A percentile compares a stretch with the other conserved stretches of the same genome.
phyloP scores from a whole-genome alignment of 2,797 vertebrate genomes.

The Petrocephalus schoutedeni region DNA sequence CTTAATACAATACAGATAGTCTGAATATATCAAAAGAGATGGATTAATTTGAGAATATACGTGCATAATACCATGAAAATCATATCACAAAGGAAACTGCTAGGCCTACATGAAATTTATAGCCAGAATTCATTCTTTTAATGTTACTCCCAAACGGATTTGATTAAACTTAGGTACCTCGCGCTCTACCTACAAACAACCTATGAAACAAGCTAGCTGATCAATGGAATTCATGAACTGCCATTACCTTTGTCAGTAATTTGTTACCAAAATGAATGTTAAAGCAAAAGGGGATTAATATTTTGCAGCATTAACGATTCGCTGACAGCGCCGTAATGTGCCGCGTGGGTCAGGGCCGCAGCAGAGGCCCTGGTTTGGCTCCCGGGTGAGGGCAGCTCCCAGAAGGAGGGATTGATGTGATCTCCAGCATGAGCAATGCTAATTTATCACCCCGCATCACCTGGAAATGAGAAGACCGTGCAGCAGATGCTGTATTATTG shows the following conservation, averaged over 20 bases:
- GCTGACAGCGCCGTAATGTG: neutral
- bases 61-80: neutral
- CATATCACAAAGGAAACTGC: neutral
- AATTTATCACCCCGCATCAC: constrained; percentile 3
- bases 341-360: neutral
- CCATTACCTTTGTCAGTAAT: neutral
- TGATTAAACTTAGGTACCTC: neutral
- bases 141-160: neutral
- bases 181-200: neutral
- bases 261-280: neutral
- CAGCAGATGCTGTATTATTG: constrained; percentile 8
- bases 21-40: neutral
- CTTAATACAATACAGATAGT: neutral
- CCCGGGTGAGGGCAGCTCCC: neutral
- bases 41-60: neutral
- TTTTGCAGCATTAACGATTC: neutral
- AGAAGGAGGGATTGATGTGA: constrained; percentile 4
- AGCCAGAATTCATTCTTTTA: neutral
- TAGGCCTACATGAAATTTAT: neutral
- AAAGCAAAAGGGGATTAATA: neutral
- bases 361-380: neutral
- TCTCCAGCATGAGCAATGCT: neutral
- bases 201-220: neutral
- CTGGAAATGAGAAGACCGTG: neutral
- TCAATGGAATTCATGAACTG: neutral